Conservation (phyloP, 2,888 invertebrate species). For the Orthosia gothica region DNA sequence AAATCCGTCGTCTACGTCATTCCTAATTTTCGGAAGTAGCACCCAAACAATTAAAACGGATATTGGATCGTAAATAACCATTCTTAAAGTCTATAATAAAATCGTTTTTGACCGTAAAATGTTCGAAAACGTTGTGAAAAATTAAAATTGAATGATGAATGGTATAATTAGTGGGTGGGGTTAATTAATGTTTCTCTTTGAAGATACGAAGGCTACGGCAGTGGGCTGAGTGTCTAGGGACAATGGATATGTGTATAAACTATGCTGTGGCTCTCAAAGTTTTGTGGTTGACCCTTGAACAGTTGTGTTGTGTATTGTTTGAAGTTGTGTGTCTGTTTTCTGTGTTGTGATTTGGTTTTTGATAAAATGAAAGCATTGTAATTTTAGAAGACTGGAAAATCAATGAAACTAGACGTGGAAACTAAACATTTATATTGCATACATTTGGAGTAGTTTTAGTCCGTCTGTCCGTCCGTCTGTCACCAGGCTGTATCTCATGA, state of each 20-base stretch:
- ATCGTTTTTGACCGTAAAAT: conserved; percentile 54
- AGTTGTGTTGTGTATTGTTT: conserved; percentile 19
- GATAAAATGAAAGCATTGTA: too few species aligned
- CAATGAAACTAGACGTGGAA: too few species aligned
- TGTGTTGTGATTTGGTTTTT: not conserved
- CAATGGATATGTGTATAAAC: conserved; percentile 60
- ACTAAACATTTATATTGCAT: too few species aligned
- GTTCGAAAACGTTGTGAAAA: conserved; percentile 76
- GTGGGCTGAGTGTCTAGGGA: conserved; percentile 57
- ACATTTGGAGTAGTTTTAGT: too few species aligned
- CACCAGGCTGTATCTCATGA: too few species aligned
- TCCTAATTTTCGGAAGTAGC: conserved; percentile 50
- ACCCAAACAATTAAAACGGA: conserved; percentile 48
- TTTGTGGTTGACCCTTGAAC: conserved; percentile 7
- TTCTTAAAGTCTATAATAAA: conserved; percentile 60
- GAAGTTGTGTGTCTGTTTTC: not conserved
- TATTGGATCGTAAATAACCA: conserved; percentile 60
- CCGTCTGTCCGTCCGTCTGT: too few species aligned
- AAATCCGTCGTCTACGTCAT: conserved; percentile 39
- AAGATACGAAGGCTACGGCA: conserved; percentile 67
- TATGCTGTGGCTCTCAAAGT: conserved; percentile 54
- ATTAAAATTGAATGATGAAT: conserved; percentile 76
- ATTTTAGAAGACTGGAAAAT: too few species aligned
- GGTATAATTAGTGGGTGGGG: conserved; percentile 76
- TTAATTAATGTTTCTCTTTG: conserved; percentile 76